phyloP scores from a whole-genome alignment of 2,113 vertebrate species.

The Origma solitaria region DNA sequence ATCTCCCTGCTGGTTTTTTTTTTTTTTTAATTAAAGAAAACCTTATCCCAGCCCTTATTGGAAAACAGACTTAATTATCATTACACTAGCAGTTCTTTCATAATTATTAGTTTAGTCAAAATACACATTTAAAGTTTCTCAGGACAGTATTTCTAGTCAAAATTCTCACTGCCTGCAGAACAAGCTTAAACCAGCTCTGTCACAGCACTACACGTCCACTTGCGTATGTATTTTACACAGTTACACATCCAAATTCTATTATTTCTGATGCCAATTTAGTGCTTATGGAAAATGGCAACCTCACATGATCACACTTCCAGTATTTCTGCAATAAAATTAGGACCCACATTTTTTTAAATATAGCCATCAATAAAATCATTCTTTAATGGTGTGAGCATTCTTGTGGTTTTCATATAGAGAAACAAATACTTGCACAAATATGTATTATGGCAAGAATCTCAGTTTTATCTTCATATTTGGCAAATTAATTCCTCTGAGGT shows the following conservation, averaged over 20 bases:
- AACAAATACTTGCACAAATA: background rate
- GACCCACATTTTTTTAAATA: background rate
- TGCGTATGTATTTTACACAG: background rate
- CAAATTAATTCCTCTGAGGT: conserved; percentile 51
- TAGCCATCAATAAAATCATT: background rate
- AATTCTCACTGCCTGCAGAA: background rate
- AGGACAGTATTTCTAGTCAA: background rate
- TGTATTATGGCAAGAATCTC: background rate
- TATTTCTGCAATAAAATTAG: background rate
- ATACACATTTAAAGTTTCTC: background rate
- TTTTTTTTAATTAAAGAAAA: background rate
- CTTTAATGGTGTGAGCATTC: background rate
- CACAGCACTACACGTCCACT: background rate
- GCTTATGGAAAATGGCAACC: background rate
- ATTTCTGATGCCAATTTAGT: background rate
- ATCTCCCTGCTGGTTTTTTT: rapidly evolving
- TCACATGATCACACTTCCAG: background rate
- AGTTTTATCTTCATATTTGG: conserved; percentile 27
- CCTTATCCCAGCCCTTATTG: background rate
- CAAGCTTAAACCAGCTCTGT: background rate
- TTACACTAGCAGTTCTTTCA: background rate
- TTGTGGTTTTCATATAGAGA: background rate
- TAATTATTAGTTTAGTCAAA: background rate
- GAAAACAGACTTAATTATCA: background rate
- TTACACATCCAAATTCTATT: background rate